These are phyloP conservation scores for Lissocephala sabroskyi DNA, from an alignment of 2,888 invertebrate species.

Conservation along the genomic window DNA sequence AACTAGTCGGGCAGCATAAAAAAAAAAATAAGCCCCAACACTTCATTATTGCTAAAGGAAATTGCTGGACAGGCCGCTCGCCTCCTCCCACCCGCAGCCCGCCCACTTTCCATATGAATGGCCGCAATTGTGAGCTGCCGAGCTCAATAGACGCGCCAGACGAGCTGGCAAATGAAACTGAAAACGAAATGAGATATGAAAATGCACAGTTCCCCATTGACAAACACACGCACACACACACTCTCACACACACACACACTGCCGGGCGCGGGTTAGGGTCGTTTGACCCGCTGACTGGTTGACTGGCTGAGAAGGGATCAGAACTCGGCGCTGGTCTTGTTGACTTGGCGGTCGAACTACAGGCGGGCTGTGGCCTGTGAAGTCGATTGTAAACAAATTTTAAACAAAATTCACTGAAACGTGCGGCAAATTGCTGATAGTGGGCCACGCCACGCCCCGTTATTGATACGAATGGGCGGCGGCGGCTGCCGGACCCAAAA, in stretches of 20 bases:
- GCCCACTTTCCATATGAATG: conserved; percentile 47
- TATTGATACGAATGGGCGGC: conserved; percentile 42
- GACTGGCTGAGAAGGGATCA: not conserved
- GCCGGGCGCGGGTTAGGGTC: not conserved
- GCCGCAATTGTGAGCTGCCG: conserved; percentile 26
- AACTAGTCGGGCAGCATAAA: not conserved
- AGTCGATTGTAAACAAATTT: conserved; percentile 43
- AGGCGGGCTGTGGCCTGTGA: conserved; percentile 5
- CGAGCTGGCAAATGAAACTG: conserved; percentile 12
- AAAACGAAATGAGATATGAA: conserved; percentile 17
- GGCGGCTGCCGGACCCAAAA: too few relatives aligned
- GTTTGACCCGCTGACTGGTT: not conserved
- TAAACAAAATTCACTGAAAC: conserved; percentile 56
- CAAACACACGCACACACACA: not conserved
- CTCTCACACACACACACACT: not conserved
- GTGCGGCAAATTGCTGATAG: conserved; percentile 52
- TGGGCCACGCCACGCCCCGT: conserved; percentile 20
- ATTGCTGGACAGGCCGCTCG: too few relatives aligned
- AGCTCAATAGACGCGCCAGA: conserved; percentile 10
- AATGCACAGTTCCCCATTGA: conserved; percentile 7
- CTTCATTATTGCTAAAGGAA: conserved; percentile 34
- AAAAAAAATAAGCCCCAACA: conserved; percentile 21
- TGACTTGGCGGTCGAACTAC: not conserved
- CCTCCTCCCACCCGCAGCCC: not conserved
- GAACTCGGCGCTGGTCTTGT: too few relatives aligned